phyloP scores from a whole-genome alignment of 2,888 invertebrate genomes.

The Megaustenia siamemsis region DNA sequence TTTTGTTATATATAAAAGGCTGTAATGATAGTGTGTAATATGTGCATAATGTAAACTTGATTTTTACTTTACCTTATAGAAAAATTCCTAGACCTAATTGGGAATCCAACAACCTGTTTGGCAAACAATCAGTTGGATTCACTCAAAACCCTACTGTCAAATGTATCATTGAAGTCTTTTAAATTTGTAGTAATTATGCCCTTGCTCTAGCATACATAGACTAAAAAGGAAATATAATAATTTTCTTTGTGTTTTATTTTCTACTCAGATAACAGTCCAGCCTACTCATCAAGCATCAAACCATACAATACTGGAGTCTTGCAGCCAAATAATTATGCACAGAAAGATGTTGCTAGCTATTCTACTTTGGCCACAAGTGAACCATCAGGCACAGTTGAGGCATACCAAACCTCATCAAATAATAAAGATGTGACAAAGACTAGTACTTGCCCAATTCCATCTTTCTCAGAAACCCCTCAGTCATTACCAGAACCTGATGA shows the following conservation, averaged over 20 bases:
- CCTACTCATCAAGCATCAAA: constrained; percentile 30
- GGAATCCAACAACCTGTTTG: no score
- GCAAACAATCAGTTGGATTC: no score
- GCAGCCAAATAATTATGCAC: background rate
- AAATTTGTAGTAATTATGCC: no score
- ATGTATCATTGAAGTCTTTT: no score
- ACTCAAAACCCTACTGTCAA: no score
- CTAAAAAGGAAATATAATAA: no score
- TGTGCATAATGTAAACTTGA: no score
- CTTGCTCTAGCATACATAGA: no score
- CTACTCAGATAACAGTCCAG: constrained; percentile 30
- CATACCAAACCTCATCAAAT: constrained; percentile 18
- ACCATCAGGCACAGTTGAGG: constrained; percentile 24
- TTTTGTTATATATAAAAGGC: no score
- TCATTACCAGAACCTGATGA: constrained; percentile 32
- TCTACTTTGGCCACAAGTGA: constrained; percentile 11
- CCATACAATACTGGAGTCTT: background rate
- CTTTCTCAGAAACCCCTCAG: constrained; percentile 49
- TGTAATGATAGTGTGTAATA: no score
- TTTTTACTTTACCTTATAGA: no score
- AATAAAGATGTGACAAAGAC: background rate
- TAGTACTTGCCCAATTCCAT: constrained; percentile 48
- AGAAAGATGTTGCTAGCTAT: constrained; percentile 24
- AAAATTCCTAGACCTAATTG: no score
- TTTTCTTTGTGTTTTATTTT: background rate